A percentile compares a stretch with the other conserved stretches of the same genome.
These are phyloP conservation scores for Pecten maximus DNA, from an alignment of 2,888 invertebrate genomes.

Conservation along the genomic window DNA sequence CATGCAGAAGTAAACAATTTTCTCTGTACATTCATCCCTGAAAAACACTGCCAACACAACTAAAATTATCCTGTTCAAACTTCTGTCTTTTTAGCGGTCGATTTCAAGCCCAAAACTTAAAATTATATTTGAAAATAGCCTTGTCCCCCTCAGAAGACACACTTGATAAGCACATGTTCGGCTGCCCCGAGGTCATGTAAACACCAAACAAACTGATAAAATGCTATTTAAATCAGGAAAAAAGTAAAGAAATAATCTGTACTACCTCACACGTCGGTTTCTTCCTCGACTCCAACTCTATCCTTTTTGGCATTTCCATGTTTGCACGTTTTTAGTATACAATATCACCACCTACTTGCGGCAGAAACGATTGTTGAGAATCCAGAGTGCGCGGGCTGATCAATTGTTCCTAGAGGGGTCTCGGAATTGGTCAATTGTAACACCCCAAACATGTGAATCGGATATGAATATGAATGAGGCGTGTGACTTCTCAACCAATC, in stretches of 20 bases:
- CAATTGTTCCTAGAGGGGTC: constrained; percentile 66
- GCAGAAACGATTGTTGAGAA: constrained; percentile 51
- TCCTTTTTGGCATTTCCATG: constrained; percentile 85
- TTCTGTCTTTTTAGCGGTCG: neutral
- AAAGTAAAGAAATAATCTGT: constrained; percentile 22
- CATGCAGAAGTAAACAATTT: neutral
- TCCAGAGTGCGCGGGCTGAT: constrained; percentile 73
- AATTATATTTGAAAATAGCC: neutral
- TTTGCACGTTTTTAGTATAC: constrained; percentile 45
- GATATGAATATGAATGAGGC: constrained; percentile 73
- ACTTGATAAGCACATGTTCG: constrained; percentile 26
- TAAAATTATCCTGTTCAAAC: neutral
- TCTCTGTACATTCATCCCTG: neutral
- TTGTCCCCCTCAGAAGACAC: neutral
- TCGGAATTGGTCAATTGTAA: constrained; percentile 68
- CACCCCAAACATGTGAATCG: constrained; percentile 68
- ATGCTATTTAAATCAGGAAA: constrained; percentile 13
- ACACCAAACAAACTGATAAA: constrained; percentile 43
- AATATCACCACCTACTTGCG: constrained; percentile 40
- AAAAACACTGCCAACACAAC: neutral
- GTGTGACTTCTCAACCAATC: neutral
- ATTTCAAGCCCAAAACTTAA: neutral
- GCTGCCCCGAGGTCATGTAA: constrained; percentile 11
- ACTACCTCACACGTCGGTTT: constrained; percentile 93
- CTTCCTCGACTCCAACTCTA: constrained; percentile 96